phyloP scores from a whole-genome alignment of 2,888 invertebrate species.

The Sinopyrophorus schimmeli region DNA sequence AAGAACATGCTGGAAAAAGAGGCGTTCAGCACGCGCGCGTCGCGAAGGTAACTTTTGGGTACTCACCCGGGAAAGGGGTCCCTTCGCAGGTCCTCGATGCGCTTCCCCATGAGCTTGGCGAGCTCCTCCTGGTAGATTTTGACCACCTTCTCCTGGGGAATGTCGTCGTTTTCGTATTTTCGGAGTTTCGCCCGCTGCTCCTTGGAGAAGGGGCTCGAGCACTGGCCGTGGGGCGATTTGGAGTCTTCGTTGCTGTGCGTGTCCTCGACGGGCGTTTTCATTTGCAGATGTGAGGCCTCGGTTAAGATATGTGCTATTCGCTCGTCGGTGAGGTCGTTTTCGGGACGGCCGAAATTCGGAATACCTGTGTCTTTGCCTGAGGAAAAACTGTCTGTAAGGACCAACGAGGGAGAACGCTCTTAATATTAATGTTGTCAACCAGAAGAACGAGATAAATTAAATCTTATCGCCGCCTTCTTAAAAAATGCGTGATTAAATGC shows the following conservation, averaged over 20 bases:
- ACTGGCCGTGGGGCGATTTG: slow-evolving; percentile 77
- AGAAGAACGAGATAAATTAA: background rate
- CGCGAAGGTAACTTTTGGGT: background rate
- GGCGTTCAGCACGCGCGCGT: background rate
- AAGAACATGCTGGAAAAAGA: slow-evolving; percentile 69
- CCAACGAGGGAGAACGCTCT: slow-evolving; percentile 30
- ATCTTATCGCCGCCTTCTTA: no score
- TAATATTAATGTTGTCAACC: slow-evolving; percentile 16
- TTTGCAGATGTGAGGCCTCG: slow-evolving; percentile 84
- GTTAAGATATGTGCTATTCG: slow-evolving; percentile 90
- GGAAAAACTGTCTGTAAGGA: slow-evolving; percentile 56
- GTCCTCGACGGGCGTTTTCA: slow-evolving; percentile 70
- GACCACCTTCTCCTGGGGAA: slow-evolving; percentile 94
- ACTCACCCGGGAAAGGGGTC: slow-evolving; percentile 81
- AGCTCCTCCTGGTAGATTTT: slow-evolving; percentile 94
- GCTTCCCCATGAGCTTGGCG: slow-evolving; percentile 85
- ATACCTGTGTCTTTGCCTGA: slow-evolving; percentile 83
- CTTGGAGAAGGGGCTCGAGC: slow-evolving; percentile 80
- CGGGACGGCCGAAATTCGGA: slow-evolving; percentile 76
- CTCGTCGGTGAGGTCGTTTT: slow-evolving; percentile 83
- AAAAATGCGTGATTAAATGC: no score
- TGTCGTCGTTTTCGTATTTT: slow-evolving; percentile 91
- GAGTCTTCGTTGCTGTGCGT: slow-evolving; percentile 81
- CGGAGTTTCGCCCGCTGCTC: slow-evolving; percentile 77
- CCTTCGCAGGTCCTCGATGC: slow-evolving; percentile 74